These are phyloP conservation scores for Drosophila yakuba DNA, from an alignment of 1,140 invertebrate genomes.

Conservation along the genomic window DNA sequence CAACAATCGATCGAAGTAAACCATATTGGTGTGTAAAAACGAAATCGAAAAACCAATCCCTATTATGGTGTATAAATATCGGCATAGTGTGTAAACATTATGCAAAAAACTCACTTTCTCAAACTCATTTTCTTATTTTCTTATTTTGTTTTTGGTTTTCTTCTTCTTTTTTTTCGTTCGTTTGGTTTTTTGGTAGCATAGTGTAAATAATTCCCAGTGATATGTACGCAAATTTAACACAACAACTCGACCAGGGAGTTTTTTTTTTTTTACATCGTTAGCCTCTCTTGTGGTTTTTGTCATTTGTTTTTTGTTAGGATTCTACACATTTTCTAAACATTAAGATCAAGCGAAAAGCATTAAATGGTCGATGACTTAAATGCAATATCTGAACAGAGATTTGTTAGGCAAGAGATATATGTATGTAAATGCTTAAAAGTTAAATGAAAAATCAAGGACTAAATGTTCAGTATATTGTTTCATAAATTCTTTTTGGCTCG, in stretches of 20 bases:
- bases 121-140: background rate
- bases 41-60: constrained; percentile 53
- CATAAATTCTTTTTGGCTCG: constrained; percentile 6
- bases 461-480: constrained; percentile 9
- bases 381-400: constrained; percentile 38
- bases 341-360: constrained; percentile 43
- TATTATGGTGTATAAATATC: constrained; percentile 40
- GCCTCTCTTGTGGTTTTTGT: constrained; percentile 23
- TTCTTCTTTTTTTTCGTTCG: background rate
- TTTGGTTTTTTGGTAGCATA: constrained; percentile 33
- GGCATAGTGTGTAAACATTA: constrained; percentile 49
- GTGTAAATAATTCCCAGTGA: constrained; percentile 77
- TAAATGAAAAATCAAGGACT: constrained; percentile 2
- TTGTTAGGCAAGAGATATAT: constrained; percentile 13
- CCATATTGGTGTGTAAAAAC: constrained; percentile 33
- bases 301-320: too few species aligned
- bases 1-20: constrained; percentile 52
- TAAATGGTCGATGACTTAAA: constrained; percentile 44
- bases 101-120: constrained; percentile 27
- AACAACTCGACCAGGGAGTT: constrained; percentile 60
- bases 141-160: constrained; percentile 4
- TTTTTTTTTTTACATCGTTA: constrained; percentile 11
- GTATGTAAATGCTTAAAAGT: background rate
- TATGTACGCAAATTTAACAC: constrained; percentile 76
- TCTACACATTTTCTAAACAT: constrained; percentile 15